Evolutionary conservation across 1,140 invertebrate species (phyloP).

Genomic region (Helicoverpa zea): DNA sequence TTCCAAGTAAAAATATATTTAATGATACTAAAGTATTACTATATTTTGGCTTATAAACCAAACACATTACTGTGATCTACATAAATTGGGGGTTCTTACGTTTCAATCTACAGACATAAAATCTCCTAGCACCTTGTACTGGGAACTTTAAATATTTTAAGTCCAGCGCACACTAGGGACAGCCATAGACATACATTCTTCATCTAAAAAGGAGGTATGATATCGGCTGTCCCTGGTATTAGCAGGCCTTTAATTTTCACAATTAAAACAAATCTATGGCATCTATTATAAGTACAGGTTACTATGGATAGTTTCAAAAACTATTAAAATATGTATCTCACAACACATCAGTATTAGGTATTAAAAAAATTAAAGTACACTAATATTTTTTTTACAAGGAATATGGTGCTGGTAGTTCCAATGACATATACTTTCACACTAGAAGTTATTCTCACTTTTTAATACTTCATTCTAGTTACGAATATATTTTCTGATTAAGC

Average conservation of each 20-base stretch:
- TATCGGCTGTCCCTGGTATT: too few species aligned
- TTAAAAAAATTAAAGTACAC: conserved; percentile 39
- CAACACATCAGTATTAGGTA: conserved; percentile 39
- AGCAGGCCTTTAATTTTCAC: not conserved
- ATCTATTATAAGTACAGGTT: conserved; percentile 49
- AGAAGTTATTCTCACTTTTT: conserved; percentile 6
- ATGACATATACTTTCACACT: not conserved
- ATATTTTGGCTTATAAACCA: conserved; percentile 48
- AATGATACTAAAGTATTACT: conserved; percentile 49
- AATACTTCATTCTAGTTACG: conserved; percentile 7
- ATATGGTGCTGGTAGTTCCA: conserved; percentile 7
- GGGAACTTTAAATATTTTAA: conserved; percentile 24
- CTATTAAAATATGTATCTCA: conserved; percentile 45
- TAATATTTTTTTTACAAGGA: conserved; percentile 15
- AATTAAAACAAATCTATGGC: conserved; percentile 43
- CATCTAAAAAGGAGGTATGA: too few species aligned
- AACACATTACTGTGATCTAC: conserved; percentile 46
- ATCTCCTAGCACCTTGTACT: conserved; percentile 46
- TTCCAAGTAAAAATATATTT: conserved; percentile 50
- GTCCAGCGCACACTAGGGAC: not conserved
- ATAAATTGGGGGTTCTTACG: conserved; percentile 44
- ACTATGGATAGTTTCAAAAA: conserved; percentile 47
- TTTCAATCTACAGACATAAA: conserved; percentile 45
- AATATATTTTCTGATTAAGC: not conserved
- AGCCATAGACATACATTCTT: too few species aligned